Evolutionary conservation across 2,888 invertebrate species (phyloP).

Genomic region (Elmis aenea): DNA sequence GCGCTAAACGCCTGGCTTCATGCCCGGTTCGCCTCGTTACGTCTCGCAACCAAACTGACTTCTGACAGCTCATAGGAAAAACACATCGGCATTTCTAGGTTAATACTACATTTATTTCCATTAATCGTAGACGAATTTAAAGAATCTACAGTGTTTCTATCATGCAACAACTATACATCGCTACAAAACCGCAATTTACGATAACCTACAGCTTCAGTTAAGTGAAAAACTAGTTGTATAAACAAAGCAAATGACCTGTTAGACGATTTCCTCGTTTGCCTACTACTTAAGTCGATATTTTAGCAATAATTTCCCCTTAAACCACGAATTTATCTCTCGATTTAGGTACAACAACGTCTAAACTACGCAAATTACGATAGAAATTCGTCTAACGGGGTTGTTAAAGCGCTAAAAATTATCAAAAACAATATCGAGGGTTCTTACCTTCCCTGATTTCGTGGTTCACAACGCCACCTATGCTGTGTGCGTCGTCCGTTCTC

Average conservation of each 20-base stretch:
- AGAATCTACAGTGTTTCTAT: no score
- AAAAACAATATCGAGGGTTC: constrained; percentile 45
- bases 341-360: constrained; percentile 17
- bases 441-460: constrained; percentile 47
- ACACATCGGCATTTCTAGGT: constrained; percentile 19
- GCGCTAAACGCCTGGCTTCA: constrained; percentile 26
- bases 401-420: constrained; percentile 33
- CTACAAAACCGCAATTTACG: constrained; percentile 12
- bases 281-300: constrained; percentile 32
- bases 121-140: constrained; percentile 2
- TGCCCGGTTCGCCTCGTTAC: constrained; percentile 27
- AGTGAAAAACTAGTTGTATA: constrained; percentile 36
- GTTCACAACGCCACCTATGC: constrained; percentile 47
- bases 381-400: constrained; percentile 29
- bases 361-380: constrained; percentile 24
- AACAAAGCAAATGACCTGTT: constrained; percentile 50
- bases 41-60: constrained; percentile 30
- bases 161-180: constrained; percentile 5
- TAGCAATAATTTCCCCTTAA: constrained; percentile 25
- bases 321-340: constrained; percentile 25
- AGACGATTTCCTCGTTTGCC: constrained; percentile 42
- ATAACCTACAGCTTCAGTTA: constrained; percentile 20
- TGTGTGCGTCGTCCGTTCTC: constrained; percentile 45
- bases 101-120: constrained; percentile 9
- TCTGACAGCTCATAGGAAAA: constrained; percentile 26